A percentile compares a stretch with the other conserved stretches of the same genome.
Conservation (phyloP, 2,113 vertebrate genomes). For the Choloepus hoffmanni region DNA sequence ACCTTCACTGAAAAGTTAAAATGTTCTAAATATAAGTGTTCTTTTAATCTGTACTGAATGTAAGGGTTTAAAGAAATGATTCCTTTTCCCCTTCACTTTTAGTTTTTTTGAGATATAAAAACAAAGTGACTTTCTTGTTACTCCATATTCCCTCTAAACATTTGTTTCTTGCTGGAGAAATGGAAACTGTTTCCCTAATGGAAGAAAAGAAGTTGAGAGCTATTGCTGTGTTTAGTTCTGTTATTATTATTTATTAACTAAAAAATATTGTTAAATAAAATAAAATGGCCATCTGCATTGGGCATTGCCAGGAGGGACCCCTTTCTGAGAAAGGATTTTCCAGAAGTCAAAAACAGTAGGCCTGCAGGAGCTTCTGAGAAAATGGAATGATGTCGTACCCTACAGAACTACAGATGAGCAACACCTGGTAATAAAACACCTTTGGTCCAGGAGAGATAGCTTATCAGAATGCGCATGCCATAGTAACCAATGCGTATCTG, state of each 20-base stretch:
- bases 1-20: neutral
- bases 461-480: no score
- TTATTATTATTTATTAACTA: neutral
- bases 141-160: neutral
- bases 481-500: no score
- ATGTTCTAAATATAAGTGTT: neutral
- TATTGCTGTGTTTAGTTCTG: neutral
- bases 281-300: no score
- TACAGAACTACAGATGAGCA: no score
- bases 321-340: no score
- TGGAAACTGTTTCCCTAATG: neutral
- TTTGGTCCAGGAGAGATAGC: no score
- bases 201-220: neutral
- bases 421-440: no score
- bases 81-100: slow-evolving; percentile 2
- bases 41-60: neutral
- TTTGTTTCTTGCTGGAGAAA: neutral
- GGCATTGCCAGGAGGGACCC: no score
- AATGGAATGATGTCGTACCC: no score
- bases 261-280: neutral
- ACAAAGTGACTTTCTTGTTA: neutral
- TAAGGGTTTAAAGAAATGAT: neutral
- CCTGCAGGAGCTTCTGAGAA: no score
- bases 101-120: neutral
- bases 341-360: no score